These are phyloP conservation scores for Ammodytes marinus DNA, from an alignment of 2,113 vertebrate species.

Conservation along the genomic window DNA sequence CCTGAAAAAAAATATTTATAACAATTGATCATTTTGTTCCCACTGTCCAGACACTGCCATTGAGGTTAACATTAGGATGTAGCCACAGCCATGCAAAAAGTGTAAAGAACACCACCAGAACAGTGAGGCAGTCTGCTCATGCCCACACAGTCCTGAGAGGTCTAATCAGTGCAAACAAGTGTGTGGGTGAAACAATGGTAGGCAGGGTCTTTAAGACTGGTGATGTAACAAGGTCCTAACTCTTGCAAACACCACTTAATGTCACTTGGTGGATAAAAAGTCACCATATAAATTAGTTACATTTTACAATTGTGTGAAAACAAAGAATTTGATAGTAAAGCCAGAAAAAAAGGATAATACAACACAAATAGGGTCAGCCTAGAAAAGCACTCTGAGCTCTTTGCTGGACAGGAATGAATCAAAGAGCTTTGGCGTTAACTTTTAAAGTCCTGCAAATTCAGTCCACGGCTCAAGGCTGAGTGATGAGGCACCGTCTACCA, in stretches of 20 bases:
- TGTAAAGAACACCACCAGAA: background rate
- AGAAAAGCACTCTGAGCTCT: conserved; percentile 12
- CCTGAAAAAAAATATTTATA: no score
- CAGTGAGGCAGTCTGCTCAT: conserved; percentile 7
- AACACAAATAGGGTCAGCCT: background rate
- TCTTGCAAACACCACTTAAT: conserved; percentile 5
- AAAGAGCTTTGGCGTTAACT: conserved; percentile 1
- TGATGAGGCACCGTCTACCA: conserved; percentile 60
- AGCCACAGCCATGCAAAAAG: background rate
- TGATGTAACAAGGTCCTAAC: conserved; percentile 7
- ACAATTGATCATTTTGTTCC: no score
- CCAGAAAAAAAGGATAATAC: conserved; percentile 2
- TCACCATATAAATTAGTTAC: background rate
- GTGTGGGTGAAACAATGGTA: conserved; percentile 28
- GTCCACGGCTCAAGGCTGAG: conserved; percentile 16
- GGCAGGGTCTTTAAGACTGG: conserved; percentile 6
- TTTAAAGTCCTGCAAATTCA: conserved; percentile 42
- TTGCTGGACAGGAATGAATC: conserved; percentile 6
- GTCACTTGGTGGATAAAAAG: background rate
- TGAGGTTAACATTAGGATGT: background rate
- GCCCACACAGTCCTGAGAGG: conserved; percentile 36
- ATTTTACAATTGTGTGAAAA: background rate
- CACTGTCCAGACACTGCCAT: no score
- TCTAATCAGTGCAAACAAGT: conserved; percentile 39
- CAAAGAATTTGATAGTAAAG: conserved; percentile 1